Conservation (phyloP, 1,140 invertebrate genomes). For the Aphaenogaster floridana region DNA sequence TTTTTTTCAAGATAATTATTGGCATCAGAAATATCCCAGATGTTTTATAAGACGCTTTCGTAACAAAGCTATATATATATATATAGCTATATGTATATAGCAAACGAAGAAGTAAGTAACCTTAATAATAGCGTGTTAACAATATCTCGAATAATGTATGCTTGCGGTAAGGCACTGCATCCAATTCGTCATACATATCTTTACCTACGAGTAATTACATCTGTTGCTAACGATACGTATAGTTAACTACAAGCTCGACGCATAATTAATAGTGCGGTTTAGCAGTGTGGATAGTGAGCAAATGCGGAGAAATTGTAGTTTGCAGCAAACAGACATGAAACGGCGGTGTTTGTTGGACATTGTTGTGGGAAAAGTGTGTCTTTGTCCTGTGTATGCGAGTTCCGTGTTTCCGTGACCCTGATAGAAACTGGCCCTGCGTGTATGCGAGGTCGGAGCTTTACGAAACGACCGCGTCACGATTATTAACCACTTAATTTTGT, state of each 20-base stretch:
- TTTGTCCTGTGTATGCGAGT: constrained; percentile 82
- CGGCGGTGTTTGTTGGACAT: constrained; percentile 74
- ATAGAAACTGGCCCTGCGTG: constrained; percentile 76
- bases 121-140: neutral
- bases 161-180: neutral
- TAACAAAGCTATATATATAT: neutral
- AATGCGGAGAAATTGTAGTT: constrained; percentile 76
- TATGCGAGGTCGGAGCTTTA: constrained; percentile 37
- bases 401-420: constrained; percentile 85
- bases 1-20: constrained; percentile 3
- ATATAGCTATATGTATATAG: neutral
- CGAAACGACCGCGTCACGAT: constrained; percentile 9
- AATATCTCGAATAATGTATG: neutral
- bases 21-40: neutral
- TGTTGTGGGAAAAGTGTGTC: constrained; percentile 86
- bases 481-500: constrained; percentile 27
- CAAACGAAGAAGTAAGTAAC: neutral
- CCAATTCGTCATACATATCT: neutral
- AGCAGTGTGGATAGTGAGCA: constrained; percentile 43
- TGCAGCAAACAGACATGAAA: constrained; percentile 49
- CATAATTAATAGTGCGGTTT: constrained; percentile 46
- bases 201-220: neutral
- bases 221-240: neutral
- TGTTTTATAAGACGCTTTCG: neutral
- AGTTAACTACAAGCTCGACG: neutral